These are phyloP conservation scores for Meghimatium bilineatum DNA, from an alignment of 2,888 invertebrate genomes.

Conservation along the genomic window DNA sequence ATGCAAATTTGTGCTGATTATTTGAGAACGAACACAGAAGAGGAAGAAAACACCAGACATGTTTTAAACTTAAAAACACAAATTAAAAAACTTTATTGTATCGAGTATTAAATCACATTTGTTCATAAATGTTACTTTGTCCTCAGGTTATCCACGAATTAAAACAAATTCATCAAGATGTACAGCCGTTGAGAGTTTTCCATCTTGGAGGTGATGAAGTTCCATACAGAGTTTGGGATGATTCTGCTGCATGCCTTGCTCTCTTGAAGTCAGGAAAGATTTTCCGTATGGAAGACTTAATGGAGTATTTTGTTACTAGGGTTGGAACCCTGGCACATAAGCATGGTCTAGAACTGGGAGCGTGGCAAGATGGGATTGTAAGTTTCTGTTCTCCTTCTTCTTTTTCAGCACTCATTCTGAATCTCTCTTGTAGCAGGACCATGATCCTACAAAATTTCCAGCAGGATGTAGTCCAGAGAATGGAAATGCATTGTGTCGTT, in stretches of 20 bases:
- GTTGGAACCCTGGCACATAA: constrained; percentile 51
- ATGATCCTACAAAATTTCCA: no score
- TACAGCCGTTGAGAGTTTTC: constrained; percentile 64
- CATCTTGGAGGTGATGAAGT: constrained; percentile 76
- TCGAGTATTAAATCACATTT: neutral
- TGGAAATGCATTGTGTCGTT: no score
- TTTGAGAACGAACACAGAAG: no score
- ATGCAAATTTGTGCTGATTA: no score
- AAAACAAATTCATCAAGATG: constrained; percentile 61
- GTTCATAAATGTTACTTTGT: neutral
- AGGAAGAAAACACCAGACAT: no score
- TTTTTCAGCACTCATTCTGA: no score
- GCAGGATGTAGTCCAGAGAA: no score
- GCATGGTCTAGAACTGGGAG: constrained; percentile 52
- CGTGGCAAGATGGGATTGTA: constrained; percentile 66
- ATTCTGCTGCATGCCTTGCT: constrained; percentile 63
- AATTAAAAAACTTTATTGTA: no score
- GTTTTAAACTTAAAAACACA: no score
- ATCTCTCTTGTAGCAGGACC: no score
- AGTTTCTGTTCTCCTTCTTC: no score
- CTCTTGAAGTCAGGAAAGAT: constrained; percentile 50
- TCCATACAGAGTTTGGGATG: constrained; percentile 66
- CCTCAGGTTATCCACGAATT: constrained; percentile 62
- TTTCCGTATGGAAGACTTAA: constrained; percentile 46
- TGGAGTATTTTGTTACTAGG: constrained; percentile 51